A percentile compares a stretch with the other conserved stretches of the same genome.
These are phyloP conservation scores for Cherax quadricarinatus DNA, from an alignment of 1,140 invertebrate species.

Conservation along the genomic window DNA sequence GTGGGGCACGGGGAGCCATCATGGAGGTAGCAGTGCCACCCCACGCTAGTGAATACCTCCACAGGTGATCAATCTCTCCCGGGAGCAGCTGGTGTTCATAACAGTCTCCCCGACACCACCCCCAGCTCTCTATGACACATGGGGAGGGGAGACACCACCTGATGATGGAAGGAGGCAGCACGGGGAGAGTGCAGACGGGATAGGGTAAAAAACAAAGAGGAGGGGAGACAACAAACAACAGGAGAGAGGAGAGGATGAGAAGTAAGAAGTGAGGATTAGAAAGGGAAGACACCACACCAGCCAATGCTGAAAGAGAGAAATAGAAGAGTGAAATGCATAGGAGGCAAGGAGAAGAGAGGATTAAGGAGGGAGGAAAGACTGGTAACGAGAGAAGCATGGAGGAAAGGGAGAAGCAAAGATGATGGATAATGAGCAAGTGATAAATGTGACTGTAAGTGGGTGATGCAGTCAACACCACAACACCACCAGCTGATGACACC, in stretches of 20 bases:
- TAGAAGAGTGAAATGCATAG: too few species aligned
- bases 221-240: not conserved
- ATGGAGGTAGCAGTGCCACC: not conserved
- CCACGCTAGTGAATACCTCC: not conserved
- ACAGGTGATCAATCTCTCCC: conserved; percentile 28
- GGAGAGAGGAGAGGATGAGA: conserved; percentile 12
- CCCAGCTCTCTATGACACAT: not conserved
- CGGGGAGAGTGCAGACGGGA: too few species aligned
- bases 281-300: not conserved
- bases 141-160: not conserved
- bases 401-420: too few species aligned
- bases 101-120: not conserved
- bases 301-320: too few species aligned
- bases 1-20: not conserved
- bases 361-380: too few species aligned
- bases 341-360: too few species aligned
- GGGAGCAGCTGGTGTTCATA: not conserved
- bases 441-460: too few species aligned
- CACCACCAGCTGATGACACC: too few species aligned
- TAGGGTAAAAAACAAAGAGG: not conserved
- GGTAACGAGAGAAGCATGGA: too few species aligned
- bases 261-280: not conserved
- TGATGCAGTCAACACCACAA: too few species aligned
- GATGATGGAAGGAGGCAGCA: too few species aligned
- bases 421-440: too few species aligned